Evolutionary conservation across 2,888 invertebrate species (phyloP).

Genomic region (Xestia c-nigrum): DNA sequence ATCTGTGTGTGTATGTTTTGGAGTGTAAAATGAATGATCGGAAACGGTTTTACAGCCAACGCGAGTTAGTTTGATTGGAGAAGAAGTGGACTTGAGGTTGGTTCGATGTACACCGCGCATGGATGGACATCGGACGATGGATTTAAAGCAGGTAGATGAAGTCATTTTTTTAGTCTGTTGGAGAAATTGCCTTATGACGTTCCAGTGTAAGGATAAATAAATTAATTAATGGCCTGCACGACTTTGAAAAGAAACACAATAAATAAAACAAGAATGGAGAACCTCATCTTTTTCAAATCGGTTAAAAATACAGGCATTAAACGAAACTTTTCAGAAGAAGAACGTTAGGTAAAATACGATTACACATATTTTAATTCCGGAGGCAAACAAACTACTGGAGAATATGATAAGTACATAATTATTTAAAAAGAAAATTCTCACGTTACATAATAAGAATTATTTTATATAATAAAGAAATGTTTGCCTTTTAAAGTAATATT

Average conservation of each 20-base stretch:
- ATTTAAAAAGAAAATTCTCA: conserved; percentile 9
- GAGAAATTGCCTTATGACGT: neutral
- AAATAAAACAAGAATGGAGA: neutral
- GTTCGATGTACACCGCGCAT: neutral
- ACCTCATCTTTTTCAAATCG: neutral
- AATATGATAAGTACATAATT: conserved; percentile 3
- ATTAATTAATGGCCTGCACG: neutral
- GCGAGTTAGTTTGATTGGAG: neutral
- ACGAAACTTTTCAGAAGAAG: neutral
- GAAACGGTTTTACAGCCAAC: neutral
- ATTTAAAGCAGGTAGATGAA: neutral
- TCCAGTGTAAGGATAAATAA: neutral
- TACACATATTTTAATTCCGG: conserved; percentile 6
- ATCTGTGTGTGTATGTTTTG: neutral
- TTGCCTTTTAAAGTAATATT: conserved; percentile 32
- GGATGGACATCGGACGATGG: no score
- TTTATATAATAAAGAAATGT: conserved; percentile 43
- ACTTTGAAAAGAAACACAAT: neutral
- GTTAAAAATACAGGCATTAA: neutral
- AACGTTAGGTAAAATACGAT: neutral
- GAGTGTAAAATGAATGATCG: neutral
- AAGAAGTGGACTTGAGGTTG: neutral
- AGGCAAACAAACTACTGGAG: neutral
- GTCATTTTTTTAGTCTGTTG: neutral
- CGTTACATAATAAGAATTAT: conserved; percentile 39